phyloP scores from a whole-genome alignment of 2,113 vertebrate genomes.

The human region DNA sequence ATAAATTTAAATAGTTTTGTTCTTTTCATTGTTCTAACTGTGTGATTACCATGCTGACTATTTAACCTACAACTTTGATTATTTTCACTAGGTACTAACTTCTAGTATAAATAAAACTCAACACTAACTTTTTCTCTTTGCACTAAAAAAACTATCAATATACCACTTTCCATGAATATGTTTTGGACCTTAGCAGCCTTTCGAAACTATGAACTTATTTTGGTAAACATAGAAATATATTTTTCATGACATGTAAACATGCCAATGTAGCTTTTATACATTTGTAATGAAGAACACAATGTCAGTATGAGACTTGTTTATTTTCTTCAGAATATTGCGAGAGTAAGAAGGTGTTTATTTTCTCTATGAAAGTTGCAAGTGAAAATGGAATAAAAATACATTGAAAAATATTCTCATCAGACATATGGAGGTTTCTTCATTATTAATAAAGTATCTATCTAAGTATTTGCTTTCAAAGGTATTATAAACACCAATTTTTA shows the following conservation, averaged over 20 bases:
- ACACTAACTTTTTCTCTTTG: not conserved
- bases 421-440: not conserved
- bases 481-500: not conserved
- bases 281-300: conserved; percentile 40
- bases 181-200: not conserved
- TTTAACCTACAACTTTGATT: not conserved
- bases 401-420: not conserved
- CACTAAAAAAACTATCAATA: not conserved
- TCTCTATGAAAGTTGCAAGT: conserved; percentile 30
- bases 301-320: conserved; percentile 16
- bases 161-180: not conserved
- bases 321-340: conserved; percentile 47
- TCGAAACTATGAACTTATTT: conserved; percentile 12
- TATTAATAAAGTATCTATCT: not conserved
- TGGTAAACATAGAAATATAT: not conserved
- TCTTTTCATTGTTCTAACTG: not conserved
- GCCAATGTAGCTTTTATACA: conserved; percentile 27
- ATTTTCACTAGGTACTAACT: not conserved
- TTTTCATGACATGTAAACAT: not conserved
- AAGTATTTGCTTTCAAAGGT: not conserved
- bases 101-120: not conserved
- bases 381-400: conserved; percentile 37
- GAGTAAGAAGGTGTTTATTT: conserved; percentile 21
- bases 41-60: not conserved
- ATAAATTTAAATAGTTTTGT: not conserved